Conservation (phyloP, 2,888 invertebrate genomes). For the Siphonodentalium dalli region DNA sequence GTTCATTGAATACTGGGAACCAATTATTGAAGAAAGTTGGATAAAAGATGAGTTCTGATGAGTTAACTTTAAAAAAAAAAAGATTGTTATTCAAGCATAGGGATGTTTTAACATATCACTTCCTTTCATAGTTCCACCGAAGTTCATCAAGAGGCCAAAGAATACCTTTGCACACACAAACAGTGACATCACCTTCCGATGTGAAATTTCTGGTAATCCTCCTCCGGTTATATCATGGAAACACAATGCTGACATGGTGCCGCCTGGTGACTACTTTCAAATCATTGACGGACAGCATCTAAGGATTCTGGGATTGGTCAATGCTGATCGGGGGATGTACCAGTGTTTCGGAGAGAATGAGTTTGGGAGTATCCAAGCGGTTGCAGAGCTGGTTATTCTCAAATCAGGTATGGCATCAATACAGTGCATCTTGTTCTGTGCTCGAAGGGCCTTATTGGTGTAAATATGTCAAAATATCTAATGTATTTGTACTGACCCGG, state of each 20-base stretch:
- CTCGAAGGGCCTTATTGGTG: no score
- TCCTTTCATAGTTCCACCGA: constrained; percentile 75
- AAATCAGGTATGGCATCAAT: constrained; percentile 81
- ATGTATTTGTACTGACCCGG: no score
- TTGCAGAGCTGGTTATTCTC: constrained; percentile 63
- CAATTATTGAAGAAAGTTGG: no score
- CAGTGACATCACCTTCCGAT: constrained; percentile 87
- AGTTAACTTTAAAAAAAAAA: no score
- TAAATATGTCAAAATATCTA: no score
- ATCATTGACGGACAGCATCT: constrained; percentile 68
- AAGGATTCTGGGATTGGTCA: constrained; percentile 87
- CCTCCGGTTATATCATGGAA: constrained; percentile 85
- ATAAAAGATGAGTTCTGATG: no score
- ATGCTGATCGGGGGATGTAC: constrained; percentile 90
- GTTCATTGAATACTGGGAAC: no score
- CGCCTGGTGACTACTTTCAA: constrained; percentile 84
- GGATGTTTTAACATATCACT: constrained; percentile 1
- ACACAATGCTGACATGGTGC: constrained; percentile 90
- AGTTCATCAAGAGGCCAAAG: constrained; percentile 70
- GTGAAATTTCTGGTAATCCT: constrained; percentile 85
- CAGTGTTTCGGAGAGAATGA: constrained; percentile 89
- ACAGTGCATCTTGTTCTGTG: no score
- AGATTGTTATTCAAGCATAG: no score
- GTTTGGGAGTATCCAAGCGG: constrained; percentile 80
- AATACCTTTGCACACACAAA: constrained; percentile 65